A percentile compares a stretch with the other conserved stretches of the same genome.
Conservation (phyloP, 2,888 invertebrate species). For the Steinernema scapterisci region DNA sequence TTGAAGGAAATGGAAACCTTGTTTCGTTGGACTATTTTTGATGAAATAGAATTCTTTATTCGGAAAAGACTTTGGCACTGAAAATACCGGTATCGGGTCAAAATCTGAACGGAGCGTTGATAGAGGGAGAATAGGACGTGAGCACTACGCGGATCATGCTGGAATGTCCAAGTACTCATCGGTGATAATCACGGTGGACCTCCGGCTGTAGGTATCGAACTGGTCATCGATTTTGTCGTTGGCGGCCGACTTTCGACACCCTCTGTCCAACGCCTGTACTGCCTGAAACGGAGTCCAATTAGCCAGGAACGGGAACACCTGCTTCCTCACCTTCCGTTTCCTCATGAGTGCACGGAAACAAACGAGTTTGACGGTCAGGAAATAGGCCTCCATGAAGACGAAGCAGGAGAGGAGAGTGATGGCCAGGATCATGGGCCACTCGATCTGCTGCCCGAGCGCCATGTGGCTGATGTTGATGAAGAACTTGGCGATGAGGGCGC, state of each 20-base stretch:
- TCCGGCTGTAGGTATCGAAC: conserved; percentile 40
- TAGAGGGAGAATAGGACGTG: not conserved
- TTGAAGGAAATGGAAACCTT: conserved; percentile 30
- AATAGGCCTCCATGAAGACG: conserved; percentile 36
- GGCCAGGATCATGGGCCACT: conserved; percentile 36
- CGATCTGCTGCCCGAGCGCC: conserved; percentile 33
- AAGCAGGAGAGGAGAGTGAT: conserved; percentile 26
- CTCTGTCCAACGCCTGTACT: not conserved
- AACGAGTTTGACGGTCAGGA: conserved; percentile 38
- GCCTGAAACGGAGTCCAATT: not conserved
- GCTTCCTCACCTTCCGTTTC: conserved; percentile 37
- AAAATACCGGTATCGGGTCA: conserved; percentile 8
- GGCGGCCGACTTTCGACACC: conserved; percentile 8
- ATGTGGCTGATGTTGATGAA: conserved; percentile 37
- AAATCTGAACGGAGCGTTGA: not conserved
- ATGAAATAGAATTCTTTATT: conserved; percentile 22
- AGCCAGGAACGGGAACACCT: not conserved
- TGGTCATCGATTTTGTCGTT: conserved; percentile 16
- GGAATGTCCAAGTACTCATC: conserved; percentile 37
- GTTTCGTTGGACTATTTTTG: no score
- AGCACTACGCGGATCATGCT: conserved; percentile 9
- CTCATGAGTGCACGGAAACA: conserved; percentile 37
- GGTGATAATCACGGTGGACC: conserved; percentile 41
- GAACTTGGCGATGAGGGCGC: conserved; percentile 33
- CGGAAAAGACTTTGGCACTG: conserved; percentile 19